phyloP scores from a whole-genome alignment of 2,113 vertebrate genomes.

The Planiliza haematocheilus region DNA sequence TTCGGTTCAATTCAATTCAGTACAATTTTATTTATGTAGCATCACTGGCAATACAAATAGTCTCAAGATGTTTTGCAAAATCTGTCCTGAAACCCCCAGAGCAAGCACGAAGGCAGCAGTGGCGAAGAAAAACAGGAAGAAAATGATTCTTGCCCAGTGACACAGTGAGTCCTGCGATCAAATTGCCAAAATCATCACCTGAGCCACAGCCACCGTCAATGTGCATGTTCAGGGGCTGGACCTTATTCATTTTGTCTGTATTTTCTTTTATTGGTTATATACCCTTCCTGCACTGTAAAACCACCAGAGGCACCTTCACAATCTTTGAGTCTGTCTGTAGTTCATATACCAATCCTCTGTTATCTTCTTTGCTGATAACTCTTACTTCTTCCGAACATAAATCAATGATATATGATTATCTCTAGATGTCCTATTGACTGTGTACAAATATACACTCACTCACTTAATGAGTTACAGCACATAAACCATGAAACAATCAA shows the following conservation, averaged over 20 bases:
- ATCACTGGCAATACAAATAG: too few relatives aligned
- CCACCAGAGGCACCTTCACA: not conserved
- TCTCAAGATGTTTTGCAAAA: too few relatives aligned
- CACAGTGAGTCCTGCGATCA: too few relatives aligned
- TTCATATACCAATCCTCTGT: not conserved
- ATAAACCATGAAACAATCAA: not conserved
- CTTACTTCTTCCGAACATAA: not conserved
- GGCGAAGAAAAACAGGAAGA: too few relatives aligned
- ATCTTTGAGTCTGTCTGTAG: not conserved
- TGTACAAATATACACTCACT: not conserved
- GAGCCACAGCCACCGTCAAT: not conserved
- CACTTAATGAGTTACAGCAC: not conserved
- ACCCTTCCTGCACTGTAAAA: not conserved
- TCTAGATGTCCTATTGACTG: not conserved
- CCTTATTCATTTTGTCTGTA: not conserved
- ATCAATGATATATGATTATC: not conserved
- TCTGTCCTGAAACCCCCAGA: too few relatives aligned
- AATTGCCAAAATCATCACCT: too few relatives aligned
- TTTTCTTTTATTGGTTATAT: not conserved
- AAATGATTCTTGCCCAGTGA: too few relatives aligned
- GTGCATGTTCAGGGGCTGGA: not conserved
- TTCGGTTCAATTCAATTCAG: too few relatives aligned
- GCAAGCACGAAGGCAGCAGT: too few relatives aligned
- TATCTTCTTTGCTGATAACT: constrained; percentile 11
- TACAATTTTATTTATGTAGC: too few relatives aligned